Evolutionary conservation across 1,140 invertebrate genomes (phyloP).

Genomic region (Bombyx mandarina): DNA sequence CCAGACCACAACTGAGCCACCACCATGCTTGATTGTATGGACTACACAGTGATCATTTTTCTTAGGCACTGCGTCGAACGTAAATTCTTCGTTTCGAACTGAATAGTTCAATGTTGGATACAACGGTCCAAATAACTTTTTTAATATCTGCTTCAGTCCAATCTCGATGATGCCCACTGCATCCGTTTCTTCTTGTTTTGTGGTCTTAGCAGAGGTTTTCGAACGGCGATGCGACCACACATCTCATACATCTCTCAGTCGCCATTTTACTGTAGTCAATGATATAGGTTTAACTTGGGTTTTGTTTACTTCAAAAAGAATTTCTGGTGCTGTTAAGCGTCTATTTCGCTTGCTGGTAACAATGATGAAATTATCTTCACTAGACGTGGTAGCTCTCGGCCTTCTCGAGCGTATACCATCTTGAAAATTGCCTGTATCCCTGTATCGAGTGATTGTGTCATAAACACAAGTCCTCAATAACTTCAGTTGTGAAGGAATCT

Average conservation of each 20-base stretch:
- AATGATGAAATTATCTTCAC: slow-evolving; percentile 6
- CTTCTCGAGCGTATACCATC: slow-evolving; percentile 10
- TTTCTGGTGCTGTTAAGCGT: slow-evolving; percentile 16
- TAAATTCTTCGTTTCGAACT: slow-evolving; percentile 5
- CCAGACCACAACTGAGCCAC: background rate
- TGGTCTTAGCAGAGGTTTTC: slow-evolving; percentile 9
- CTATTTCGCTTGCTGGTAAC: slow-evolving; percentile 14
- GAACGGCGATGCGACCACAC: slow-evolving; percentile 2
- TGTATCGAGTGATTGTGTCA: slow-evolving; percentile 5
- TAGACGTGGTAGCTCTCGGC: slow-evolving; percentile 9
- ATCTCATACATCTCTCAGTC: slow-evolving; percentile 10
- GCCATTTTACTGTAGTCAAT: slow-evolving; percentile 11
- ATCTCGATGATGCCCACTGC: slow-evolving; percentile 4
- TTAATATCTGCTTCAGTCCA: slow-evolving; percentile 2
- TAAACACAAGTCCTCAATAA: slow-evolving; percentile 5
- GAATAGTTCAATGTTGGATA: slow-evolving; percentile 6
- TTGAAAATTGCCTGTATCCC: slow-evolving; percentile 8
- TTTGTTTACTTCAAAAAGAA: slow-evolving; percentile 15
- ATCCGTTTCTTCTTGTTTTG: slow-evolving; percentile 1
- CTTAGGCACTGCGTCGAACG: slow-evolving; percentile 1
- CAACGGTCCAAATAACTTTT: slow-evolving; percentile 4
- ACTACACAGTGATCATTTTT: background rate
- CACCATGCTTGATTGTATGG: background rate
- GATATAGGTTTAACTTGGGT: slow-evolving; percentile 10
- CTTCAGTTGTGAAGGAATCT: slow-evolving; percentile 6